Evolutionary conservation across 2,797 vertebrate genomes (phyloP), one percentile per base, ranked within the genome.

Genomic region (Phoebastria nigripes): DNA sequence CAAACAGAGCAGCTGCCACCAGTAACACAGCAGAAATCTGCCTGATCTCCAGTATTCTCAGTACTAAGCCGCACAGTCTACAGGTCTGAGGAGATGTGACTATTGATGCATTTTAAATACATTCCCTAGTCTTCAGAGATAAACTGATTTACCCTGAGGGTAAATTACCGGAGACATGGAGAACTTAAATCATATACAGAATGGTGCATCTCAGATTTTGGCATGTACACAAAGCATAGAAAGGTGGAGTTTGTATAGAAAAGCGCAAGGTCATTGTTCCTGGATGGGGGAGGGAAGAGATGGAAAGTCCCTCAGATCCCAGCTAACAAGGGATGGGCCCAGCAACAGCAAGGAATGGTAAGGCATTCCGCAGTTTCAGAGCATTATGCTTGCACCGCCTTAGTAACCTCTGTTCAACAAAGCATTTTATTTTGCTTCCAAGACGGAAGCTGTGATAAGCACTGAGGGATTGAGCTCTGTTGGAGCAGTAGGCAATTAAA

Each of bases 381-480:
- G 74, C 25, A 8, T 21, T 6, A 22, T 59, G n/a, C 6, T 51
- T 67, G 47, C 16, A 63, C 22, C 33, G 76, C 67, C 69, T 63
- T 15, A 59, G 44, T 51, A 62, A 77, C 18, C 51, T 31, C 61
- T 47, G 28, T 26, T 78, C 76, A 85, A 47, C 35, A 46, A 37
- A 51, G 46, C 47, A 28, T 61, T 83, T 25, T 33, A 31, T 33
- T 93, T 56, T 78, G 74, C 47, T 91, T 90, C 74, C 61, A 61
- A 47, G 47, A 29, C 0, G 0, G 73, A 87, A 61, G 46, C n/a
- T 78, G 61, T 26, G 12, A 39, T 25, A 81, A 78, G 24, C 25
- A 52, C 46, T 3, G 20, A 59, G 46, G 10, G 51, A 55, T 1
- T 56, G 55, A 56, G 44, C 35, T 59, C 73, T 0, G 0, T 0